phyloP scores from a whole-genome alignment of 2,888 invertebrate genomes.

The Plebejus melissa region DNA sequence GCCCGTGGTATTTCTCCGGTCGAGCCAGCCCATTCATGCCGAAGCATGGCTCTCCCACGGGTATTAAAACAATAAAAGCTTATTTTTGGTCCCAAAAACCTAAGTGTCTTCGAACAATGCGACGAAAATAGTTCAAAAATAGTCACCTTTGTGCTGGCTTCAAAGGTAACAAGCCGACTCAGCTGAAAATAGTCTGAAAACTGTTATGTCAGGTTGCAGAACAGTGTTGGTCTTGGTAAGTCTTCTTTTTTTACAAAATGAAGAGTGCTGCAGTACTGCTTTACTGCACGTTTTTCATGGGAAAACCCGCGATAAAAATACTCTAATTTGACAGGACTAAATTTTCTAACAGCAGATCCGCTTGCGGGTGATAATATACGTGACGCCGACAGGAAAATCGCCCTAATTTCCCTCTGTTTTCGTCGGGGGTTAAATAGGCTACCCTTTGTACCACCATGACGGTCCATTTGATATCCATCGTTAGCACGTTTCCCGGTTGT shows the following conservation, averaged over 20 bases:
- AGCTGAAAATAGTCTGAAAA: neutral
- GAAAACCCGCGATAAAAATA: too few species aligned
- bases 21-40: neutral
- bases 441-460: neutral
- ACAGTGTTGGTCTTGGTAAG: neutral
- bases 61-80: neutral
- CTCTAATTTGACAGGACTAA: too few species aligned
- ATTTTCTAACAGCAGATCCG: too few species aligned
- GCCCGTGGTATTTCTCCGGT: too few species aligned
- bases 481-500: neutral
- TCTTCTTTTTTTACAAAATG: neutral
- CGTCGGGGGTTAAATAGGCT: neutral
- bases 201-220: neutral
- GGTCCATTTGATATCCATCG: neutral
- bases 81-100: neutral
- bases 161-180: constrained; percentile 2
- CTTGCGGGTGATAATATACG: too few species aligned
- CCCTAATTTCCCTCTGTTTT: too few species aligned
- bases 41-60: too few species aligned
- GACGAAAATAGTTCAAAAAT: constrained; percentile 1
- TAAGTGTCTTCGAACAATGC: neutral
- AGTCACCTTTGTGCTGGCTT: neutral
- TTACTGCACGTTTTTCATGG: neutral
- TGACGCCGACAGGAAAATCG: too few species aligned
- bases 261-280: neutral